phyloP scores from a whole-genome alignment of 1,140 invertebrate genomes.

The Potamilus streckersoni region DNA sequence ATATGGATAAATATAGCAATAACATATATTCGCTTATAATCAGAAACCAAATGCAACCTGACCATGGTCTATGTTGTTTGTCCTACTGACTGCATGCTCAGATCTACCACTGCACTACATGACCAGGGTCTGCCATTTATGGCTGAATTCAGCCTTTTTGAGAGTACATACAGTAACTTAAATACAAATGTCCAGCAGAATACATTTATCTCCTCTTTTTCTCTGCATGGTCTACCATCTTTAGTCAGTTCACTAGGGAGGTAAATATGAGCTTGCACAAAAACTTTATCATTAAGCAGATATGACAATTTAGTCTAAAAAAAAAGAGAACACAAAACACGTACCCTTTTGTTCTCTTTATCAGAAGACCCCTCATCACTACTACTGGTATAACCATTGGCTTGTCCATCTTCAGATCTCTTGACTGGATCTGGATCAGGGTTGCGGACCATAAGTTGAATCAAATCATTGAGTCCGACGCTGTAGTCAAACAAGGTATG shows the following conservation, averaged over 20 bases:
- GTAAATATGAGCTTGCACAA: background rate
- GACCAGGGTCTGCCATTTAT: too few species aligned
- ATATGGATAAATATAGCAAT: too few species aligned
- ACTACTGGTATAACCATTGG: slow-evolving; percentile 2
- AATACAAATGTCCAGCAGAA: background rate
- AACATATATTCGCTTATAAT: too few species aligned
- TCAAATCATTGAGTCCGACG: slow-evolving; percentile 83
- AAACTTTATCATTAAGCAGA: background rate
- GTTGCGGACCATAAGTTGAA: slow-evolving; percentile 76
- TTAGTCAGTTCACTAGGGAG: background rate
- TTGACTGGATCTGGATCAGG: slow-evolving; percentile 9
- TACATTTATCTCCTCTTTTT: background rate
- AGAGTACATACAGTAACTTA: background rate
- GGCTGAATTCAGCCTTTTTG: too few species aligned
- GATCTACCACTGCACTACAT: too few species aligned
- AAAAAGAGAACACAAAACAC: background rate
- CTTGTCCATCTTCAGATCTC: slow-evolving; percentile 27
- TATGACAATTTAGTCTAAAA: background rate
- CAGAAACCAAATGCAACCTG: too few species aligned
- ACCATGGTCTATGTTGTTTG: too few species aligned
- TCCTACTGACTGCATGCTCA: too few species aligned
- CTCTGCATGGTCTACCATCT: background rate
- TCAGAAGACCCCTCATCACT: slow-evolving; percentile 46
- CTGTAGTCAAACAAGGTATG: slow-evolving; percentile 83
- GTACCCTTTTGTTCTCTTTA: slow-evolving; percentile 59